phyloP scores from a whole-genome alignment of 2,888 invertebrate genomes.

The Drosophila greeni region DNA sequence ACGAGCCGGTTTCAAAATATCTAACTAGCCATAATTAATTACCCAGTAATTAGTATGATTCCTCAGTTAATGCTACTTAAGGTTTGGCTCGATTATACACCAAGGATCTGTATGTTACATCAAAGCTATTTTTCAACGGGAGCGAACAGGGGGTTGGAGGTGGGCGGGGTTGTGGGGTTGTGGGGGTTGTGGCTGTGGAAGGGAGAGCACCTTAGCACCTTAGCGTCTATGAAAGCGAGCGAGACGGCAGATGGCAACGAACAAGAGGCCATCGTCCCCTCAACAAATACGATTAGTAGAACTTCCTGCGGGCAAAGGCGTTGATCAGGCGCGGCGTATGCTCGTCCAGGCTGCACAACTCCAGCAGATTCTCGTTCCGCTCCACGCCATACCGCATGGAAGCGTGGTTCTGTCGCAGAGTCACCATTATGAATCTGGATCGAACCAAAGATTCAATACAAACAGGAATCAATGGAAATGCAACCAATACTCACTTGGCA shows the following conservation, averaged over 20 bases:
- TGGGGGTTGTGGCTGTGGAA: too few relatives aligned
- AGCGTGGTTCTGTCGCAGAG: conserved; percentile 65
- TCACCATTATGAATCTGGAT: conserved; percentile 73
- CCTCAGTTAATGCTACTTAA: conserved; percentile 11
- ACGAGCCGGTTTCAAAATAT: conserved; percentile 26
- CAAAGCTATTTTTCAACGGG: conserved; percentile 25
- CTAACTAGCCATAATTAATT: conserved; percentile 21
- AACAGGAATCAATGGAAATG: background rate
- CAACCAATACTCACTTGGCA: conserved; percentile 69
- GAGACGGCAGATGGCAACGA: conserved; percentile 31
- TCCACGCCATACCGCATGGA: conserved; percentile 71
- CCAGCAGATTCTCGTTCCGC: conserved; percentile 77
- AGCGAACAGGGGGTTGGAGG: background rate
- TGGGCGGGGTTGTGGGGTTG: too few relatives aligned
- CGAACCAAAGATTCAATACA: background rate
- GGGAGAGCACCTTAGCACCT: conserved; percentile 6
- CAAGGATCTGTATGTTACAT: conserved; percentile 29
- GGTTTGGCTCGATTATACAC: conserved; percentile 15
- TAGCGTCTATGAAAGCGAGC: conserved; percentile 35
- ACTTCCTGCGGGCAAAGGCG: conserved; percentile 78
- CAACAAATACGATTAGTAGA: conserved; percentile 46
- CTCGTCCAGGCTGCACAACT: conserved; percentile 80
- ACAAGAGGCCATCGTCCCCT: conserved; percentile 32
- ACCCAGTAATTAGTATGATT: conserved; percentile 23
- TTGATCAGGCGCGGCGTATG: conserved; percentile 80